Conservation (phyloP, 64 coral and sea anemone species). For the Porites australiensis region DNA sequence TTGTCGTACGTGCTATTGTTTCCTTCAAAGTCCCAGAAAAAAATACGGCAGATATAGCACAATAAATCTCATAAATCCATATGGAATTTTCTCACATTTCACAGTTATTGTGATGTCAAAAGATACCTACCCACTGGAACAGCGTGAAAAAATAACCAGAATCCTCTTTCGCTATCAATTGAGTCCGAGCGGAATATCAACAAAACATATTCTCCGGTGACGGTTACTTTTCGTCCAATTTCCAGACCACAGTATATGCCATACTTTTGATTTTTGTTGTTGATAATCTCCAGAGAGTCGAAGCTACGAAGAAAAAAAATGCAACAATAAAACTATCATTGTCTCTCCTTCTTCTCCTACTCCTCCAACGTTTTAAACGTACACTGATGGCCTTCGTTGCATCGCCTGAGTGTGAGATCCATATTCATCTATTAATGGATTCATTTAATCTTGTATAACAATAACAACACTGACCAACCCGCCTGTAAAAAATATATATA, state of each 20-base stretch:
- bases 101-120: neutral
- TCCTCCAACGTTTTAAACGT: too few relatives aligned
- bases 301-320: neutral
- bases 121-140: neutral
- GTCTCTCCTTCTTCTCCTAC: too few relatives aligned
- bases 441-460: too few relatives aligned
- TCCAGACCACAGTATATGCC: neutral
- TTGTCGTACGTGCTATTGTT: too few relatives aligned
- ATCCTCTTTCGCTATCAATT: neutral
- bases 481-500: too few relatives aligned
- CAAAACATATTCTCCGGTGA: neutral
- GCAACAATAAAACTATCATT: neutral
- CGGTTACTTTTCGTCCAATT: neutral
- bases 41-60: too few relatives aligned
- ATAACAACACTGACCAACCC: too few relatives aligned
- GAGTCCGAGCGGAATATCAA: conserved; percentile 1
- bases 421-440: too few relatives aligned
- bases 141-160: neutral
- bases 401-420: too few relatives aligned
- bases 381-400: too few relatives aligned
- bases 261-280: neutral
- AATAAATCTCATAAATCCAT: too few relatives aligned
- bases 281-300: conserved; percentile 1
- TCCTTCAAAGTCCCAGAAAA: too few relatives aligned
- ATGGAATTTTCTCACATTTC: neutral